Evolutionary conservation across 2,888 invertebrate species (phyloP).

Genomic region (Drosophila mettleri): DNA sequence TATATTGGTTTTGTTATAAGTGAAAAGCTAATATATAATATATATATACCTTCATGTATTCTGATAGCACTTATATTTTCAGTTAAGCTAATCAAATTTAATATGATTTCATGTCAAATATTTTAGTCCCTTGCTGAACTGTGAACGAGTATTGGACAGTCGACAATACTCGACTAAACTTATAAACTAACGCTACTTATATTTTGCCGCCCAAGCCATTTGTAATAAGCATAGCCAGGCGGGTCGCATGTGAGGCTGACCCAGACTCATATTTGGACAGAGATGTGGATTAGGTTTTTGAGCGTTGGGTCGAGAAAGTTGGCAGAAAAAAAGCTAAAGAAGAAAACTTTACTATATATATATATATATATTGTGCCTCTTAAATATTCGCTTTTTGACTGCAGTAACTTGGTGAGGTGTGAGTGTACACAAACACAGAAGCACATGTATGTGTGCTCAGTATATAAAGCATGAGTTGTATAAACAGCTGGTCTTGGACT

Average conservation of each 20-base stretch:
- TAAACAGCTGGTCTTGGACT: constrained; percentile 34
- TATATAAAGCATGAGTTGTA: constrained; percentile 1
- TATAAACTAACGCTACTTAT: constrained; percentile 4
- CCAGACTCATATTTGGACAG: constrained; percentile 18
- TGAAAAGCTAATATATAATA: no score
- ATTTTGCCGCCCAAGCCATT: constrained; percentile 42
- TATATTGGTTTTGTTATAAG: background rate
- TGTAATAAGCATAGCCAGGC: constrained; percentile 62
- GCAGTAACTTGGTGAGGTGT: constrained; percentile 25
- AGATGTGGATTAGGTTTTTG: background rate
- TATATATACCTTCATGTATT: no score
- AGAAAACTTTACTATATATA: background rate
- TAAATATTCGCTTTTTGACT: constrained; percentile 48
- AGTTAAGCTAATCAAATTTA: no score
- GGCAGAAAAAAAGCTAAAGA: background rate
- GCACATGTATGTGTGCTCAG: background rate
- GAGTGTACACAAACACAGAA: constrained; percentile 27
- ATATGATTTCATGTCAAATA: no score
- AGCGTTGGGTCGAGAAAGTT: constrained; percentile 11
- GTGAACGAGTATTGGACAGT: background rate
- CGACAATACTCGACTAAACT: background rate
- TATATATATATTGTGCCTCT: constrained; percentile 7
- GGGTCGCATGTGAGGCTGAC: constrained; percentile 39
- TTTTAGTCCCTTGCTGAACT: background rate
- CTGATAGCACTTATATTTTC: no score